Evolutionary conservation across 1,140 invertebrate genomes (phyloP).

Genomic region (Stegodyphus dumicola): DNA sequence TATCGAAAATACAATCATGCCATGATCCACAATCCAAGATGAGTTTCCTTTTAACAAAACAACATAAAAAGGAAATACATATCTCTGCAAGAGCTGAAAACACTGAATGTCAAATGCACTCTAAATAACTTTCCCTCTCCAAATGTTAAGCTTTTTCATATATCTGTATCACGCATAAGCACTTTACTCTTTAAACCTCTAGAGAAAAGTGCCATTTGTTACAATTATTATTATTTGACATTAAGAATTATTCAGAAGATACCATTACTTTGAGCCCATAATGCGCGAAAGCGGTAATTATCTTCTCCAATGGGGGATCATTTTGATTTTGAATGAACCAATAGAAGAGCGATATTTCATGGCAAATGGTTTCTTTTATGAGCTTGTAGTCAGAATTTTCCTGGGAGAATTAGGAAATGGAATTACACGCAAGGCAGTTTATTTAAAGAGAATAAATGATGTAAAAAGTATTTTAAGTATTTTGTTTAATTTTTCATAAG

Average conservation of each 20-base stretch:
- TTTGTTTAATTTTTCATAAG: too few species aligned
- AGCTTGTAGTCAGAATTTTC: slow-evolving; percentile 25
- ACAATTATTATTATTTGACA: slow-evolving; percentile 35
- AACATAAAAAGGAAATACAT: too few species aligned
- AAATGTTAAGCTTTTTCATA: not conserved
- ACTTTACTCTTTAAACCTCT: not conserved
- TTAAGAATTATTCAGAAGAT: slow-evolving; percentile 38
- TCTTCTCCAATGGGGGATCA: slow-evolving; percentile 22
- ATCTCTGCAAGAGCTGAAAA: too few species aligned
- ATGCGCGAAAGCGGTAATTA: slow-evolving; percentile 8
- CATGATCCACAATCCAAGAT: too few species aligned
- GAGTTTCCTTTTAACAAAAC: too few species aligned
- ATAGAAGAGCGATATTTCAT: slow-evolving; percentile 41
- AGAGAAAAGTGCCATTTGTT: slow-evolving; percentile 13
- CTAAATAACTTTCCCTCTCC: not conserved
- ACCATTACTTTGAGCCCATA: slow-evolving; percentile 7
- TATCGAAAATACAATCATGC: too few species aligned
- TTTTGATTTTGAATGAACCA: slow-evolving; percentile 43
- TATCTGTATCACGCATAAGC: slow-evolving; percentile 1
- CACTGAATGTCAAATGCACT: too few species aligned
- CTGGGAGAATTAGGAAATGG: not conserved
- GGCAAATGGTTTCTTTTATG: slow-evolving; percentile 33
- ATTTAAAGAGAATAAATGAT: slow-evolving; percentile 16
- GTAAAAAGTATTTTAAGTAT: too few species aligned
- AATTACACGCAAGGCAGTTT: slow-evolving; percentile 15